Evolutionary conservation across 2,797 vertebrate species (phyloP).

Genomic region (Emydoidea blandingii): DNA sequence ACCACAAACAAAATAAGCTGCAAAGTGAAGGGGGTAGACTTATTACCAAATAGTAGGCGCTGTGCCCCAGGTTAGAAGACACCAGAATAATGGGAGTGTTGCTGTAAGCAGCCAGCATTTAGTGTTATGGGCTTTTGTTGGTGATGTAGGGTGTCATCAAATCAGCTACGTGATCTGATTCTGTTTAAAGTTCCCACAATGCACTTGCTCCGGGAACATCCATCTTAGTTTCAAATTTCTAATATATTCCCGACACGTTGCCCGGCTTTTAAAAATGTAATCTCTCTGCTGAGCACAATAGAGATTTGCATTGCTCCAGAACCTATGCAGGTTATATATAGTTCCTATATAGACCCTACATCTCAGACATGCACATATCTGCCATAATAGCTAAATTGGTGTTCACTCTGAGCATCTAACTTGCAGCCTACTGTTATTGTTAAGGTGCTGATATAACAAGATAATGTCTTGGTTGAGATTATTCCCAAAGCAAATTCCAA

Average conservation of each 20-base stretch:
- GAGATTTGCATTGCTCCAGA: not conserved
- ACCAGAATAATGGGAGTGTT: fast-evolving
- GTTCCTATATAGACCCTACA: not conserved
- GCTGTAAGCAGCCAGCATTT: not conserved
- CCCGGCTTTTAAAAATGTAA: not conserved
- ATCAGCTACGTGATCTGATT: not conserved
- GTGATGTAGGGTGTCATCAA: not conserved
- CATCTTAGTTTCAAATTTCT: not conserved
- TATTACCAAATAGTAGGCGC: fast-evolving
- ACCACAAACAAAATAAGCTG: fast-evolving
- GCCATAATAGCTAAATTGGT: too few relatives aligned
- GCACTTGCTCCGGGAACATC: not conserved
- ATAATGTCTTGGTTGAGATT: not conserved
- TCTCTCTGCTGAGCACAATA: not conserved
- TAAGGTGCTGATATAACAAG: not conserved
- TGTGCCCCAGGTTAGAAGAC: not conserved
- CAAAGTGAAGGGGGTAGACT: fast-evolving
- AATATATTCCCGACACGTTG: not conserved
- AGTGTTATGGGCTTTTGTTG: not conserved
- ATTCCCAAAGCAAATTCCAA: not conserved
- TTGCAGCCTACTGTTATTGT: not conserved
- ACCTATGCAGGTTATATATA: not conserved
- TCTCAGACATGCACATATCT: not conserved
- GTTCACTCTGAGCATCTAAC: not conserved
- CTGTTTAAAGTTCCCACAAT: fast-evolving